Base-by-base conservation (phyloP, 2,888 invertebrate species). In the Drosophila villosipedis region DNA sequence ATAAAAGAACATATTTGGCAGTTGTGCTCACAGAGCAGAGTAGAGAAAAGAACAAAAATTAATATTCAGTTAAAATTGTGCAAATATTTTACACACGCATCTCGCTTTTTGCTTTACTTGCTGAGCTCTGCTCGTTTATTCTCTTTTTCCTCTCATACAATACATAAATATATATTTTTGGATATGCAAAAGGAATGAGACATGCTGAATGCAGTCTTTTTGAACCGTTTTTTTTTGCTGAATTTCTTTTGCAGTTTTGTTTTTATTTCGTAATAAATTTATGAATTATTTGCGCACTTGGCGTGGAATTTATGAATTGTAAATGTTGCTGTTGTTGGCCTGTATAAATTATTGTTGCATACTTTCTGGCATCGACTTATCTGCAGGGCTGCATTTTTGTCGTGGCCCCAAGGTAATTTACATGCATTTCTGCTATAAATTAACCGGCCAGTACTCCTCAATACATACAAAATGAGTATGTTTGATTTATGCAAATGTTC, bases 41-140 rank as follows among this genome's bases (percentile, higher is more conserved):
- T 28, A 35, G 31, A 3, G 76, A 65, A 82, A 79, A 76, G 68
- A 82, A 76, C 83, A 89, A 83, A 88, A 90, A 88, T 88, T 88
- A 90, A 88, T 88, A 88, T 86, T 85, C 86, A 76, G 85, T 83
- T 90, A 83, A 89, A 86, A 86, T 83, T 86, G 85, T 79, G 78
- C 78, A 85, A 80, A 90, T 90, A 80, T 90, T 83, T 83, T 74
- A 80, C 69, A 57, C 64, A 73, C 72, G 73, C 88, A 74, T 67
- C 57, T 61, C 59, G 78, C 54, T 66, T 66, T 39, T 68, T 71
- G 61, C 33, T 71, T 52, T 67, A 30, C 16, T 59, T 60, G 54
- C 50, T 63, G 33, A 47, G 10, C 50, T 50, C 41, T 57, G 62
- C 35, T 61, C 67, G 30, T 74, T 70, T 49, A 49, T 68, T 57